These are phyloP conservation scores for Pantelozetes paolii DNA, from an alignment of 2,888 invertebrate species.

Conservation along the genomic window DNA sequence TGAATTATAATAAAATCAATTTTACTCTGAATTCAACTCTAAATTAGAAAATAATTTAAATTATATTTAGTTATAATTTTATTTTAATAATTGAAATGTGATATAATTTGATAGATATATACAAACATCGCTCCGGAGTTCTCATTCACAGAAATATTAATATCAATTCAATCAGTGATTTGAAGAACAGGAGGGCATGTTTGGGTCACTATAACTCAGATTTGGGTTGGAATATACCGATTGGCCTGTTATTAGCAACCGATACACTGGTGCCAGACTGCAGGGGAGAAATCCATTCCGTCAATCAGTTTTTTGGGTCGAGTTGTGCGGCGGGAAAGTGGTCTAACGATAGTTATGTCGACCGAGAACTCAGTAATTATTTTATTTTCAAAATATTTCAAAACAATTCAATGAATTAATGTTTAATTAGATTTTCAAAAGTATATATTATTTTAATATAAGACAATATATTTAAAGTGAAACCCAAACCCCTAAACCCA, in stretches of 20 bases:
- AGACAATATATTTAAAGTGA: neutral
- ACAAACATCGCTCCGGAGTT: constrained; percentile 75
- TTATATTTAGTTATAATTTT: too few relatives aligned
- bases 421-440: neutral
- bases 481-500: neutral
- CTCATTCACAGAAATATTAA: constrained; percentile 68
- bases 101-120: constrained; percentile 59
- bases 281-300: constrained; percentile 70
- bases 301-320: constrained; percentile 71
- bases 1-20: too few relatives aligned
- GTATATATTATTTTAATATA: neutral
- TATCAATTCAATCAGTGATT: constrained; percentile 63
- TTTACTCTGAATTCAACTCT: too few relatives aligned
- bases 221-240: constrained; percentile 77
- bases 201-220: constrained; percentile 82
- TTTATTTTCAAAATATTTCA: neutral
- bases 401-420: too few relatives aligned
- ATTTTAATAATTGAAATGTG: too few relatives aligned
- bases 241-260: constrained; percentile 68
- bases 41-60: too few relatives aligned
- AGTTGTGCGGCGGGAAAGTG: constrained; percentile 73
- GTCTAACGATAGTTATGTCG: constrained; percentile 38
- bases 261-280: constrained; percentile 67
- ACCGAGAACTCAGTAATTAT: constrained; percentile 36
- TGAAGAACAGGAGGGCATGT: constrained; percentile 74